Evolutionary conservation across 2,797 vertebrate species (phyloP).

Genomic region (Premnoplex brunnescens): DNA sequence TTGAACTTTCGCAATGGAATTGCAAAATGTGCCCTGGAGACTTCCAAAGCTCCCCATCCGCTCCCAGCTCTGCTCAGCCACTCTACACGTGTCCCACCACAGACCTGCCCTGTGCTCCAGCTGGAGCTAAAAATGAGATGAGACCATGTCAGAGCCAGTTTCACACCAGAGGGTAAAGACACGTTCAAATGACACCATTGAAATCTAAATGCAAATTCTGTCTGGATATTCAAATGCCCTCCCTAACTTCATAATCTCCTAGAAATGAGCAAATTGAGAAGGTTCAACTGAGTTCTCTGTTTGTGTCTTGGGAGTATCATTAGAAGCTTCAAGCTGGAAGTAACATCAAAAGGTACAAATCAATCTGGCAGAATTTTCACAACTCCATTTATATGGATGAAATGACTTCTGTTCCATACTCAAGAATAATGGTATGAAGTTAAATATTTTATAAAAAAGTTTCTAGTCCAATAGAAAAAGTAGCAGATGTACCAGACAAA

Average conservation of each 20-base stretch:
- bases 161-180: background rate
- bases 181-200: rapidly evolving
- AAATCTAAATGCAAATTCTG: background rate
- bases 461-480: background rate
- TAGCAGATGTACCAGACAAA: background rate
- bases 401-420: background rate
- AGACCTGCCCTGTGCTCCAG: background rate
- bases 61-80: background rate
- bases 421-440: background rate
- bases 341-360: background rate
- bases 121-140: background rate
- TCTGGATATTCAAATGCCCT: background rate
- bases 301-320: background rate
- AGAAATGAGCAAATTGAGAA: background rate
- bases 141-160: background rate
- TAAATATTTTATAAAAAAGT: constrained; percentile 5
- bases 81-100: background rate
- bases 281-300: background rate
- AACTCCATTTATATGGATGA: background rate
- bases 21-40: background rate
- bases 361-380: constrained; percentile 16
- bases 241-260: background rate
- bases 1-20: background rate
- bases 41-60: rapidly evolving
- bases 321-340: background rate